These are phyloP conservation scores for Alfaro cultratus DNA, from an alignment of 2,797 vertebrate genomes.

Conservation along the genomic window DNA sequence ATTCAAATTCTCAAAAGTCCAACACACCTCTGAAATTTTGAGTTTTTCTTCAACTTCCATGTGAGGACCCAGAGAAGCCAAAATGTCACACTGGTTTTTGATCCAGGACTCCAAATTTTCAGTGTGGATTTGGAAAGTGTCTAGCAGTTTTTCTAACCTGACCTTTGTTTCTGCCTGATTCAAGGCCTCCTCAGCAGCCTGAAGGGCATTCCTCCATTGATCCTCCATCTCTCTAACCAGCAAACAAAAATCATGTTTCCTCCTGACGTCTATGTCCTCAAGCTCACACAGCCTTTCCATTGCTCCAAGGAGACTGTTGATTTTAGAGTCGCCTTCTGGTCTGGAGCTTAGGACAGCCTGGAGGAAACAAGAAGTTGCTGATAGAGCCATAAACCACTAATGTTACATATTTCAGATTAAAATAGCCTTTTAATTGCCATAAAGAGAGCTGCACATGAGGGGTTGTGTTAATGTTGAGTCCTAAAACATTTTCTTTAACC, in stretches of 20 bases:
- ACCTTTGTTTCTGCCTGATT: slow-evolving; percentile 12
- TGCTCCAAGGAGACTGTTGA: slow-evolving; percentile 67
- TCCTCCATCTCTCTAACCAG: slow-evolving; percentile 51
- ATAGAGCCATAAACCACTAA: neutral
- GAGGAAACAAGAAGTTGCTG: neutral
- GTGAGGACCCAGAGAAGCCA: slow-evolving; percentile 67
- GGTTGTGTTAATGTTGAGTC: neutral
- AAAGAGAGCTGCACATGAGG: neutral
- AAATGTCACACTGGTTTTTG: slow-evolving; percentile 73
- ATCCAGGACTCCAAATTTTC: slow-evolving; percentile 81
- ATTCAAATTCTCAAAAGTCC: neutral
- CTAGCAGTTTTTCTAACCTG: slow-evolving; percentile 31
- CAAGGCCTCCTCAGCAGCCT: slow-evolving; percentile 52
- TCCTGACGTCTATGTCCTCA: slow-evolving; percentile 52
- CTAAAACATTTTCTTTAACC: neutral
- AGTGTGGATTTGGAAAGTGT: slow-evolving; percentile 67
- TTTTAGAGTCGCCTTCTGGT: slow-evolving; percentile 79
- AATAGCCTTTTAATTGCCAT: neutral
- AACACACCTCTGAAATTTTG: slow-evolving; percentile 79
- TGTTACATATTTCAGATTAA: neutral
- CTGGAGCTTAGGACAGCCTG: slow-evolving; percentile 80
- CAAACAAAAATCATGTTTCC: slow-evolving; percentile 49
- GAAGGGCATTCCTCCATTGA: slow-evolving; percentile 64
- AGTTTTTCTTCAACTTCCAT: slow-evolving; percentile 71
- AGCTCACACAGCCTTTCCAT: slow-evolving; percentile 52